Evolutionary conservation across 2,888 invertebrate genomes (phyloP).

Genomic region (Teinopalpus imperialis): DNA sequence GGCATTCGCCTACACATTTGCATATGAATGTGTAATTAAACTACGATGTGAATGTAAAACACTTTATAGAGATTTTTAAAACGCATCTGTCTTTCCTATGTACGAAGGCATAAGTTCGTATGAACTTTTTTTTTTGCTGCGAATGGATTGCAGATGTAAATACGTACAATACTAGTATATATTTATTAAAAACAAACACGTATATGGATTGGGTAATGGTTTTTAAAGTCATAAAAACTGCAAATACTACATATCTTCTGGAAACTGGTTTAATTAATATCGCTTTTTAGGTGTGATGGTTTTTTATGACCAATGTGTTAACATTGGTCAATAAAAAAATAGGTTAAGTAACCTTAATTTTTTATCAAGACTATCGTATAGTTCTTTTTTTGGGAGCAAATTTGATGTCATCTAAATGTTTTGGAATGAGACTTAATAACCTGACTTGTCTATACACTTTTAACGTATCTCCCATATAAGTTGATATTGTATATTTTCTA

Average conservation of each 20-base stretch:
- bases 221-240: conserved; percentile 11
- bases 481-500: too few relatives aligned
- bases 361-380: too few relatives aligned
- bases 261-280: conserved; percentile 18
- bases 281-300: too few relatives aligned
- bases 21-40: conserved; percentile 81
- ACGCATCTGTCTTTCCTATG: conserved; percentile 5
- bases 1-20: conserved; percentile 69
- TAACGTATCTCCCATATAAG: too few relatives aligned
- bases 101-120: conserved; percentile 6
- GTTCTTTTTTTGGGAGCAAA: too few relatives aligned
- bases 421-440: too few relatives aligned
- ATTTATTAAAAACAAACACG: conserved; percentile 24
- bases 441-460: too few relatives aligned
- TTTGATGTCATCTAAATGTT: too few relatives aligned
- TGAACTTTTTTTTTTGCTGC: conserved; percentile 7
- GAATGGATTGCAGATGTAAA: conserved; percentile 22
- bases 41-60: conserved; percentile 47
- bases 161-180: conserved; percentile 14
- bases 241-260: conserved; percentile 4
- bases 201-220: conserved; percentile 21
- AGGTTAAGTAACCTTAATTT: too few relatives aligned
- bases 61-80: conserved; percentile 6
- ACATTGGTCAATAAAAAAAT: conserved; percentile 8
- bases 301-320: too few relatives aligned